These are phyloP conservation scores for Scolopax rusticola DNA, from an alignment of 2,797 vertebrate species.

Conservation along the genomic window DNA sequence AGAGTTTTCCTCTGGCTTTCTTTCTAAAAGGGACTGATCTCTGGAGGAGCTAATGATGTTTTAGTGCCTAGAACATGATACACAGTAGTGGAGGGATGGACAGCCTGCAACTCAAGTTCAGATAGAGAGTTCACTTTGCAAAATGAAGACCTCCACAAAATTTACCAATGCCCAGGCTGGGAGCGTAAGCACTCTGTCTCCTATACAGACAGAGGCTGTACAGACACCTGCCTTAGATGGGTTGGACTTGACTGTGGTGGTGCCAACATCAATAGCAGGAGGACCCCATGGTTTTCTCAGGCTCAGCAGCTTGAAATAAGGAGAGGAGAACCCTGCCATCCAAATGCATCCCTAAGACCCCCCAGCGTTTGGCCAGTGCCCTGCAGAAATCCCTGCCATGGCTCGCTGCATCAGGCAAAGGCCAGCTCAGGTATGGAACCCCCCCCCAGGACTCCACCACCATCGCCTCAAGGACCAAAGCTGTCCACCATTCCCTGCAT, in stretches of 20 bases:
- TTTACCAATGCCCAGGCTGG: not conserved
- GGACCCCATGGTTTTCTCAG: not conserved
- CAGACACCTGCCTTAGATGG: too few species aligned
- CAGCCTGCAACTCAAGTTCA: not conserved
- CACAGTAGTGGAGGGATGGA: not conserved
- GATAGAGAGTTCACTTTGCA: not conserved
- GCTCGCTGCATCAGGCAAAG: not conserved
- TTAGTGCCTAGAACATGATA: not conserved
- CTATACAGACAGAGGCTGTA: not conserved
- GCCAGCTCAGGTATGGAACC: not conserved
- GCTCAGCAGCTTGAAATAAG: not conserved
- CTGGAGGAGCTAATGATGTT: not conserved
- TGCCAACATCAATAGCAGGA: not conserved
- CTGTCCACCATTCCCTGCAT: fast-evolving
- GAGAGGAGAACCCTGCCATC: not conserved
- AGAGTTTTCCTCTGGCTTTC: not conserved
- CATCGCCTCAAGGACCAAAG: fast-evolving
- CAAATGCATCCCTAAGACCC: not conserved
- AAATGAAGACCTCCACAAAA: not conserved
- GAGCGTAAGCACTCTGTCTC: not conserved
- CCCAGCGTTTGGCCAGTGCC: fast-evolving
- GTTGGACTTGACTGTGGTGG: not conserved
- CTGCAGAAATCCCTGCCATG: not conserved
- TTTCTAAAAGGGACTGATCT: not conserved
- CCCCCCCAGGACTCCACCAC: fast-evolving